These are phyloP conservation scores for Sprattus sprattus DNA, from an alignment of 2,113 vertebrate genomes.

Conservation along the genomic window DNA sequence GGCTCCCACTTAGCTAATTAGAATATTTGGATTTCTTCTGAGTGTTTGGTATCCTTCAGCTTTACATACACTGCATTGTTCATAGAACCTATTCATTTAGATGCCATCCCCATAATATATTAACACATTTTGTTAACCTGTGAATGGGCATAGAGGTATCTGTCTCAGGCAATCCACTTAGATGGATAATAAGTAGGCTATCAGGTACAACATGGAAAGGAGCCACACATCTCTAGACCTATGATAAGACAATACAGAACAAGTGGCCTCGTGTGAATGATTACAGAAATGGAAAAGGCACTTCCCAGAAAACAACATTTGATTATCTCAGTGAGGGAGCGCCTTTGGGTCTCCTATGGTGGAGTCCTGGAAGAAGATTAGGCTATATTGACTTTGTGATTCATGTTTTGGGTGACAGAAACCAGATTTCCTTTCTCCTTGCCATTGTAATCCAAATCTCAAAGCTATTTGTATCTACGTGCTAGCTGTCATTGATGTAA, in stretches of 20 bases:
- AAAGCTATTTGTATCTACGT: background rate
- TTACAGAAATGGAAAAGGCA: background rate
- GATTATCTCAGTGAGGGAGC: too few species aligned
- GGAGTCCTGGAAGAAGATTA: too few species aligned
- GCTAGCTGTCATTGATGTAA: background rate
- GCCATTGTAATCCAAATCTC: background rate
- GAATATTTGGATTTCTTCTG: too few species aligned
- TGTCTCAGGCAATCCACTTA: background rate
- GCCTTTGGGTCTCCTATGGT: too few species aligned
- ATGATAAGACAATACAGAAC: too few species aligned
- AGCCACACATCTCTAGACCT: too few species aligned
- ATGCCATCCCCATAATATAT: background rate
- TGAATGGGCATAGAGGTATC: background rate
- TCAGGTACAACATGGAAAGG: background rate
- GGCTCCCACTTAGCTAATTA: too few species aligned
- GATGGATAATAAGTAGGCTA: background rate
- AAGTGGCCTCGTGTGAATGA: too few species aligned
- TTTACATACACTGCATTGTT: background rate
- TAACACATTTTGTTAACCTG: background rate
- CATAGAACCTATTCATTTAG: background rate
- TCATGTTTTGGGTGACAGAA: too few species aligned
- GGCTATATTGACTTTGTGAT: too few species aligned
- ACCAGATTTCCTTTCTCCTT: background rate
- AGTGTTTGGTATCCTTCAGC: background rate
- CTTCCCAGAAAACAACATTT: too few species aligned